These are phyloP conservation scores for Aphodius granarius DNA, from an alignment of 2,888 invertebrate species.

Conservation along the genomic window DNA sequence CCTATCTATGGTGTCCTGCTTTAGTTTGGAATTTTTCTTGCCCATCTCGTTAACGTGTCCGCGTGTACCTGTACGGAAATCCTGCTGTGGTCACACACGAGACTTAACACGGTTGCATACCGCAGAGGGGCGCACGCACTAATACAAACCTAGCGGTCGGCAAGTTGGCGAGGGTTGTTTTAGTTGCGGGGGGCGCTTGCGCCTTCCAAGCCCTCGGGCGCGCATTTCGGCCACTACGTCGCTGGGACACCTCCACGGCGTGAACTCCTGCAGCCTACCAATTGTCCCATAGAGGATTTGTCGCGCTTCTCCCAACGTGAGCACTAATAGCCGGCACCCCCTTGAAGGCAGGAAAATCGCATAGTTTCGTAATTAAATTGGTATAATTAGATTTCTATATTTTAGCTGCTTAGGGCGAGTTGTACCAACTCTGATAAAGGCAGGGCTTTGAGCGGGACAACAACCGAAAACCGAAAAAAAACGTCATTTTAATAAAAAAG, in stretches of 20 bases:
- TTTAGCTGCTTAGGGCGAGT: no score
- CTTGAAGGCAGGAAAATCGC: neutral
- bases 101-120: constrained; percentile 32
- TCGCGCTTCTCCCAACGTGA: neutral
- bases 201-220: constrained; percentile 30
- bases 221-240: constrained; percentile 22
- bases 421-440: no score
- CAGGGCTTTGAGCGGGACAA: no score
- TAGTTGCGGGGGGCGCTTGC: constrained; percentile 33
- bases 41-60: constrained; percentile 66
- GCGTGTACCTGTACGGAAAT: constrained; percentile 16
- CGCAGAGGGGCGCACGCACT: constrained; percentile 33
- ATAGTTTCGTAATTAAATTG: neutral
- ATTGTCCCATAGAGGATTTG: constrained; percentile 9
- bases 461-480: neutral
- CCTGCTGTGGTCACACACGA: constrained; percentile 22
- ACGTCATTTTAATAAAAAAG: neutral
- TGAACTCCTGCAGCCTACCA: constrained; percentile 15
- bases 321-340: neutral
- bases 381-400: neutral
- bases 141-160: constrained; percentile 32
- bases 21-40: constrained; percentile 94
- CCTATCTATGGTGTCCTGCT: constrained; percentile 91
- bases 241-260: constrained; percentile 22
- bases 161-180: constrained; percentile 26